Evolutionary conservation across 2,113 vertebrate species (phyloP).

Genomic region (Monopterus albus): DNA sequence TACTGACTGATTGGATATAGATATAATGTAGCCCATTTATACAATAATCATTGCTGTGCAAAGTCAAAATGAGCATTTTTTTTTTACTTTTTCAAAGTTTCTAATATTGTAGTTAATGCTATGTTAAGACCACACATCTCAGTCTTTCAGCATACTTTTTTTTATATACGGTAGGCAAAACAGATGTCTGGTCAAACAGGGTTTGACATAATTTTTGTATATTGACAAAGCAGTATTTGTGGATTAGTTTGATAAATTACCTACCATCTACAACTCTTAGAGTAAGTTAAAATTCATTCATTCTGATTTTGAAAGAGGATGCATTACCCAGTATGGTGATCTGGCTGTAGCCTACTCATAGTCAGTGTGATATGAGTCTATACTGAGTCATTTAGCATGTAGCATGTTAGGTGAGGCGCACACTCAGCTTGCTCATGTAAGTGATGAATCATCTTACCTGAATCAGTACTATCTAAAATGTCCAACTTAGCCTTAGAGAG

Average conservation of each 20-base stretch:
- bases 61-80: background rate
- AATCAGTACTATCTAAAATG: background rate
- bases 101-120: too few relatives aligned
- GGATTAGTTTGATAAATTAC: background rate
- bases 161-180: too few relatives aligned
- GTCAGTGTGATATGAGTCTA: constrained; percentile 22
- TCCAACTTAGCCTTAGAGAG: background rate
- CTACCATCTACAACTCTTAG: background rate
- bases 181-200: too few relatives aligned
- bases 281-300: constrained; percentile 34
- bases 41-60: background rate
- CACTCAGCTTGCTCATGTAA: too few relatives aligned
- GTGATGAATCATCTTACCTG: constrained; percentile 32
- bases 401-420: background rate
- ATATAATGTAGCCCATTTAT: background rate
- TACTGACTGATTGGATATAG: background rate
- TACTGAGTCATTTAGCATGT: constrained; percentile 44
- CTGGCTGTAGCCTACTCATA: constrained; percentile 20
- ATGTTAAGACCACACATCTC: too few relatives aligned
- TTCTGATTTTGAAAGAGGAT: constrained; percentile 31
- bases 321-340: constrained; percentile 7
- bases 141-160: too few relatives aligned
- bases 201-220: too few relatives aligned
- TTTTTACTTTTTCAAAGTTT: too few relatives aligned
- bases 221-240: constrained; percentile 1